A percentile compares a stretch with the other conserved stretches of the same genome.
Evolutionary conservation across 2,888 invertebrate genomes (phyloP).

Genomic region (Dryobotodes eremita): DNA sequence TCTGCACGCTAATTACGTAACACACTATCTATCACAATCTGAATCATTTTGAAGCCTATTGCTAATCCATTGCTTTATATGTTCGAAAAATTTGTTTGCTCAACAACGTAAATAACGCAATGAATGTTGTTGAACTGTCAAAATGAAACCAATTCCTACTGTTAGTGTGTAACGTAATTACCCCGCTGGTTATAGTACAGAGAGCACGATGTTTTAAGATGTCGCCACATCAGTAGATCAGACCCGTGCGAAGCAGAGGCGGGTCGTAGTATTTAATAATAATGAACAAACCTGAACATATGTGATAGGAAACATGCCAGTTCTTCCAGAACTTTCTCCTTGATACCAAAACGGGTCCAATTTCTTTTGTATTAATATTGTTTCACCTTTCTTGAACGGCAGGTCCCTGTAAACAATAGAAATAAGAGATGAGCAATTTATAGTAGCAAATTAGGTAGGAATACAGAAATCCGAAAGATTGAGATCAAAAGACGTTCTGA

Average conservation of each 20-base stretch:
- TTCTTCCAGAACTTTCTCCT: conserved; percentile 94
- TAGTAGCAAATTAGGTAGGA: too few relatives aligned
- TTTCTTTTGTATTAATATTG: conserved; percentile 94
- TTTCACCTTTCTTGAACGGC: conserved; percentile 96
- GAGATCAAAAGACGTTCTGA: too few relatives aligned
- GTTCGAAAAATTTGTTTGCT: too few relatives aligned
- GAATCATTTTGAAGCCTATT: too few relatives aligned
- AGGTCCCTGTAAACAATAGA: conserved; percentile 92
- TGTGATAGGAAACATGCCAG: conserved; percentile 96
- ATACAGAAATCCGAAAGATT: background rate
- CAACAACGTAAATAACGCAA: too few relatives aligned
- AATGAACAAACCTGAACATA: conserved; percentile 93
- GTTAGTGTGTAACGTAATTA: too few relatives aligned
- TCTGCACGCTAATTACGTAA: too few relatives aligned
- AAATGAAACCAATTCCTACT: too few relatives aligned
- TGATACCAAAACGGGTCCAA: conserved; percentile 97
- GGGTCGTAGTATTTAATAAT: background rate
- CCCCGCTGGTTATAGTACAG: background rate
- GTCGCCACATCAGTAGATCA: background rate
- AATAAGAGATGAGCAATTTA: background rate
- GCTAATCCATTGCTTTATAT: too few relatives aligned
- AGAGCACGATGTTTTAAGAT: background rate
- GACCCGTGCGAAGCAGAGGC: background rate
- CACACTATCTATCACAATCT: too few relatives aligned
- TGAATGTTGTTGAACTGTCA: too few relatives aligned